Base-by-base conservation (phyloP, 1,140 invertebrate genomes). In the Lucilia cuprina region DNA sequence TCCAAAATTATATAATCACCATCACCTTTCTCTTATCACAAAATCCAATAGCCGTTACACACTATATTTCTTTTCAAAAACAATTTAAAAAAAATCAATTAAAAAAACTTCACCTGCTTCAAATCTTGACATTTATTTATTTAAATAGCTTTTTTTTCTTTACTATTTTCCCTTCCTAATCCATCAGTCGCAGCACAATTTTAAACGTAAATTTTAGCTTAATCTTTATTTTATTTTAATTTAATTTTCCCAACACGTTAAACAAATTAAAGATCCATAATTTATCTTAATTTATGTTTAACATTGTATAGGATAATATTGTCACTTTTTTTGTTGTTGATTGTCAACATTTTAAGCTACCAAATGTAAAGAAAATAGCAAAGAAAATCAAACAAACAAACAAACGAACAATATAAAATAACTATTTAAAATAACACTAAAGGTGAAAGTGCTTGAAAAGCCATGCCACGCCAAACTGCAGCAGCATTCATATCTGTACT, bases 41-140 rank as follows among this genome's bases (percentile, higher is more conserved):
- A 5, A 2, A 0, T 41, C 41, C 2, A 41, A 41, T 41, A 5
- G 41, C 41, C 41, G 41, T 41, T 8, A 41, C 41, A 41, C 41
- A 41, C 41, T 8, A 41, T 41, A 5, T 5, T 41, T 41, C 8
- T 41, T 8, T 8, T 41, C 3, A 5, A 41, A 41, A 41, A 5
- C 8, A 41, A 41, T 5, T 41, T 41, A 41, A 41, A 41, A 60
- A 17, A 60, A 60, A 5, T 60, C 55, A 60, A 60, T 60, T 60
- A 60, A 60, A 12, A 30, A 41, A 41, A 60, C 55, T n/a, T 60
- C n/a, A 60, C 55, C 55, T 60, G 55, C 14, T 60, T 60, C 14
- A 60, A 60, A 60, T 60, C 55, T n/a, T 60, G 55, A 60, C 55
- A 60, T 60, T 60, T 60, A 60, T 60, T 60, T 60, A 60, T 60